Evolutionary conservation across 2,113 vertebrate genomes (phyloP).

Genomic region (Galeopterus variegatus): DNA sequence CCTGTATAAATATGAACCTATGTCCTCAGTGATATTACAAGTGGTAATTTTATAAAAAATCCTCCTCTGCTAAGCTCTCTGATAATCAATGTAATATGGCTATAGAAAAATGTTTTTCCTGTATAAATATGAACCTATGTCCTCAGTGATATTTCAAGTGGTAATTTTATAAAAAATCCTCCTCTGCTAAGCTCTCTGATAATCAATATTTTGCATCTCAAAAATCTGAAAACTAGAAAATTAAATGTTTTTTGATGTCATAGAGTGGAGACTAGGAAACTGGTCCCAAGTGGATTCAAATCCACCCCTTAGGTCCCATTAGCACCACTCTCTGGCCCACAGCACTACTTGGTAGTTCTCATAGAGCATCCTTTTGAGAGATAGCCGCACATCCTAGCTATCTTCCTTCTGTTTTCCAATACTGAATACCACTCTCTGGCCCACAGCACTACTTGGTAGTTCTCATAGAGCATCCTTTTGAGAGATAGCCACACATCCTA

Average conservation of each 20-base stretch:
- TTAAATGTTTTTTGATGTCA: neutral
- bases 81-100: neutral
- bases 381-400: neutral
- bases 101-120: neutral
- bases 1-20: neutral
- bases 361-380: neutral
- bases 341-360: accelerated
- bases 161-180: neutral
- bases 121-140: neutral
- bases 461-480: neutral
- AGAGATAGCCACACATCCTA: neutral
- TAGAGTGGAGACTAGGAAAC: neutral
- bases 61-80: neutral
- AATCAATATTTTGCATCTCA: neutral
- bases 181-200: neutral
- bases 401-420: no score
- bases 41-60: neutral
- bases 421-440: neutral
- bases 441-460: accelerated
- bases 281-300: neutral
- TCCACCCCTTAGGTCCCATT: neutral
- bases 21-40: neutral
- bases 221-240: neutral
- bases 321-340: neutral
- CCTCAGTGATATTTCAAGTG: neutral